Conservation (phyloP, 2,113 vertebrate species). For the Hemibagrus wyckioides region DNA sequence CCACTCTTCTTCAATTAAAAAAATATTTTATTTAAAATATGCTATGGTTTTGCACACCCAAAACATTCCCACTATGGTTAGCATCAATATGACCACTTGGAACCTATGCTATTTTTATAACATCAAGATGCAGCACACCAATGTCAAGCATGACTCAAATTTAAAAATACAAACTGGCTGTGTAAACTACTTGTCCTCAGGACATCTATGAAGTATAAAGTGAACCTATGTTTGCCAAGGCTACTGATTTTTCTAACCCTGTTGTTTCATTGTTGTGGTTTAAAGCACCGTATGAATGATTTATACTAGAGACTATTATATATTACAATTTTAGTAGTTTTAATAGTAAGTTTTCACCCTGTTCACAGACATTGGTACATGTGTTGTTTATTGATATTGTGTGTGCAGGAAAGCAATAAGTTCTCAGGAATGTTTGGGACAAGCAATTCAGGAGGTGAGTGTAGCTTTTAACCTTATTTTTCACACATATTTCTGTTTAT, state of each 20-base stretch:
- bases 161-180: not conserved
- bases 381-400: slow-evolving; percentile 26
- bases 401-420: slow-evolving; percentile 79
- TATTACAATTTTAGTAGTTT: no score
- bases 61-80: not conserved
- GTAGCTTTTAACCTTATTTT: no score
- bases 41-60: not conserved
- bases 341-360: not conserved
- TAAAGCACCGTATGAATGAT: not conserved
- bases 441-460: slow-evolving; percentile 80
- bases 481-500: not conserved
- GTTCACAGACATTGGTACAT: not conserved
- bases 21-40: not conserved
- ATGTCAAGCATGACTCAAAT: not conserved
- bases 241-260: not conserved
- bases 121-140: not conserved
- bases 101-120: not conserved
- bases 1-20: not conserved
- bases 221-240: not conserved
- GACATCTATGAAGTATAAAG: not conserved
- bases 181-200: not conserved
- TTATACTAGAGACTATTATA: not conserved
- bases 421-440: slow-evolving; percentile 80
- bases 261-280: not conserved
- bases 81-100: not conserved